phyloP scores from a whole-genome alignment of 64 coral and sea anemone species.

The Stichodactyla helianthus region DNA sequence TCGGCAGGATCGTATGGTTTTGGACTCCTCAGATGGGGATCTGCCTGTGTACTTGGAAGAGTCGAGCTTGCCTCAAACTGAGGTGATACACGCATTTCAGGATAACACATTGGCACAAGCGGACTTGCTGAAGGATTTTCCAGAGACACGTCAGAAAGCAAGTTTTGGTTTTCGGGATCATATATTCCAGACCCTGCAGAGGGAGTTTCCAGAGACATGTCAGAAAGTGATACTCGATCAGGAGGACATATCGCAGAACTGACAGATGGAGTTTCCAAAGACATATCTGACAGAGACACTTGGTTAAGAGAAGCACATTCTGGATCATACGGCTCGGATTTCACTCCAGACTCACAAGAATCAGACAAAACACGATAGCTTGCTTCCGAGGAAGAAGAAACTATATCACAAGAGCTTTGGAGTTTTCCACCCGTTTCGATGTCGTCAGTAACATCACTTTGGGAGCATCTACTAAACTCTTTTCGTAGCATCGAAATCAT shows the following conservation, averaged over 20 bases:
- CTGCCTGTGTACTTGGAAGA: not conserved
- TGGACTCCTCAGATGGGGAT: not conserved
- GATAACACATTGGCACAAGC: not conserved
- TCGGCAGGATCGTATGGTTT: slow-evolving; percentile 1
- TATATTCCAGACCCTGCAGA: not conserved
- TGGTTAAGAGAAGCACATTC: not conserved
- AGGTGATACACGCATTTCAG: not conserved
- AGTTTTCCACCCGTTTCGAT: not conserved
- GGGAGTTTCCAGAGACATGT: not conserved
- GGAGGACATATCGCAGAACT: not conserved
- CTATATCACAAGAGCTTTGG: not conserved
- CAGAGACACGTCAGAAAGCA: not conserved
- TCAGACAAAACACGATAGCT: not conserved
- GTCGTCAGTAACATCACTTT: not conserved
- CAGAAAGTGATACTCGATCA: not conserved
- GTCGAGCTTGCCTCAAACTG: not conserved
- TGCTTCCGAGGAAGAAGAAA: not conserved
- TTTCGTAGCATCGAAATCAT: not conserved
- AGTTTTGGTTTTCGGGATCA: not conserved
- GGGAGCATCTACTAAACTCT: not conserved
- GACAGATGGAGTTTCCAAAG: not conserved
- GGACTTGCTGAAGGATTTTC: not conserved
- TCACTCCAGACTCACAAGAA: not conserved
- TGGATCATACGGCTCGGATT: not conserved
- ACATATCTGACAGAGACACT: not conserved